Percentiles rank a stretch among this genome's conserved stretches.
phyloP scores from a whole-genome alignment of 37 sponge, comb jelly and placozoan genomes.

The Agelas oroides region DNA sequence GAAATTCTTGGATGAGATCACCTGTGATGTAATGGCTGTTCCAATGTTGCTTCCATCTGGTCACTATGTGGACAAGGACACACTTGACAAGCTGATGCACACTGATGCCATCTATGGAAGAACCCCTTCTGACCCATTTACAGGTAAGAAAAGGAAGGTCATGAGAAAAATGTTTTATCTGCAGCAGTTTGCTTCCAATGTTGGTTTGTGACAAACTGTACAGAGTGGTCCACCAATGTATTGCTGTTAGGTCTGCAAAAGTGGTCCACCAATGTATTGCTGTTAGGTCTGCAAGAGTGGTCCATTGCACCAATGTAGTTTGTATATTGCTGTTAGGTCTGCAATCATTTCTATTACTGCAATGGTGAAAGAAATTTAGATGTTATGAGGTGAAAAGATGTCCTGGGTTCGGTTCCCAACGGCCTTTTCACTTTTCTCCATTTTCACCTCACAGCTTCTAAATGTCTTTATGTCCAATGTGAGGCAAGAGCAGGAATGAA shows the following conservation, averaged over 20 bases:
- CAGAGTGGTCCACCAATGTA: too few relatives aligned
- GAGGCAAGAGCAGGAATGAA: too few relatives aligned
- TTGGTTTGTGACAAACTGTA: too few relatives aligned
- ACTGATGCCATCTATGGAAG: slow-evolving; percentile 63
- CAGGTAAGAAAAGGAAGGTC: slow-evolving; percentile 26
- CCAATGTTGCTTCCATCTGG: slow-evolving; percentile 89
- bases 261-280: background rate
- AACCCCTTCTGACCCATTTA: slow-evolving; percentile 82
- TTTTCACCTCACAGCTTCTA: background rate
- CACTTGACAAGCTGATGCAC: slow-evolving; percentile 54
- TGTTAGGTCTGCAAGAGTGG: background rate
- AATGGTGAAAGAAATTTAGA: too few relatives aligned
- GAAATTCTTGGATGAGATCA: slow-evolving; percentile 70
- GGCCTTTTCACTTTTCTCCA: background rate
- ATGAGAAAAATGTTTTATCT: background rate
- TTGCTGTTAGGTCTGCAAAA: background rate
- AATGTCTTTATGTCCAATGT: background rate
- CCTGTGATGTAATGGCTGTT: slow-evolving; percentile 72
- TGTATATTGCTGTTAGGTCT: background rate
- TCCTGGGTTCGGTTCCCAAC: too few relatives aligned
- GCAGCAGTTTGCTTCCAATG: too few relatives aligned
- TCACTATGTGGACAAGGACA: slow-evolving; percentile 78
- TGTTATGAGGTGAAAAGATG: too few relatives aligned
- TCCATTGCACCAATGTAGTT: too few relatives aligned
- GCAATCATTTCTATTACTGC: too few relatives aligned